A percentile compares a stretch with the other conserved stretches of the same genome.
These are phyloP conservation scores for Galaxea fascicularis DNA, from an alignment of 92 coral and sea anemone genomes.

Conservation along the genomic window DNA sequence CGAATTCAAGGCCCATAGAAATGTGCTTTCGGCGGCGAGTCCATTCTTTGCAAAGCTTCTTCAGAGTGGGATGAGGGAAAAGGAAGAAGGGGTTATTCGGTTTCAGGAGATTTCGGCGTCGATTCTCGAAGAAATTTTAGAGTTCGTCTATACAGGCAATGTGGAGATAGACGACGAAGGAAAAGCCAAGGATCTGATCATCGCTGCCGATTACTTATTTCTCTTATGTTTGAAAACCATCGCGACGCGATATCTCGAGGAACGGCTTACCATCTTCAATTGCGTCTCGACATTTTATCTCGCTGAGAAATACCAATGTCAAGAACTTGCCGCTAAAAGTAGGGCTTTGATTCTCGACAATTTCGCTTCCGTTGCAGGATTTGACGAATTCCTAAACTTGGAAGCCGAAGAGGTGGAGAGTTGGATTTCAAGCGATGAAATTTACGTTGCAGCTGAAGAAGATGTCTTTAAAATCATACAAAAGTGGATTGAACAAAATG, in stretches of 20 bases:
- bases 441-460: neutral
- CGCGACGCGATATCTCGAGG: constrained; percentile 11
- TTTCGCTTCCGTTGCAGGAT: constrained; percentile 8
- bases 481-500: neutral
- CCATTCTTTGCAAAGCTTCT: constrained; percentile 19
- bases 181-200: constrained; percentile 2
- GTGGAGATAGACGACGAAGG: constrained; percentile 6
- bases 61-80: constrained; percentile 30
- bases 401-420: neutral
- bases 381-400: neutral
- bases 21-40: constrained; percentile 22
- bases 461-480: neutral
- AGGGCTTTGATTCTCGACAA: neutral
- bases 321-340: neutral
- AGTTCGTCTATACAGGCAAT: constrained; percentile 34
- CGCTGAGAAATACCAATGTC: constrained; percentile 27
- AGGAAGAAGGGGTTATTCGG: constrained; percentile 8
- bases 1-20: constrained; percentile 36
- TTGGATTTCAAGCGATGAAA: constrained; percentile 13
- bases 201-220: neutral
- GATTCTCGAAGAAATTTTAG: constrained; percentile 15
- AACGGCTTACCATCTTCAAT: neutral
- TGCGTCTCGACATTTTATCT: constrained; percentile 31
- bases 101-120: constrained; percentile 11
- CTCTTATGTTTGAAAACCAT: neutral